Evolutionary conservation across 2,888 invertebrate genomes (phyloP).

Genomic region (Drosophila bunnanda): DNA sequence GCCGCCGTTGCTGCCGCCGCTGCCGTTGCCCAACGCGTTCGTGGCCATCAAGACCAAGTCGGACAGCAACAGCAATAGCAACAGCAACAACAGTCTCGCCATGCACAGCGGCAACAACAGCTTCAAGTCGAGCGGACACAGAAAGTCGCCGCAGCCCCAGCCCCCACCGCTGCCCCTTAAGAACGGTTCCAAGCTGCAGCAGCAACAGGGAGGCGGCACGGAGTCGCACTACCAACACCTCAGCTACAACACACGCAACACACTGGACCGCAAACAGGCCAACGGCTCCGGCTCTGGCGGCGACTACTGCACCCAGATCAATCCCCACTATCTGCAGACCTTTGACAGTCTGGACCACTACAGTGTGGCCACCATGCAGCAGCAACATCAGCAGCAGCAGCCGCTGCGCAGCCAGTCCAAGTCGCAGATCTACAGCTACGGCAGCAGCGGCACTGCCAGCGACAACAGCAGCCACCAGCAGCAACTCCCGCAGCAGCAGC

Average conservation of each 20-base stretch:
- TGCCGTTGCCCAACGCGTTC: conserved; percentile 81
- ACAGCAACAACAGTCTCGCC: conserved; percentile 66
- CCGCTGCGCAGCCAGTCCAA: conserved; percentile 82
- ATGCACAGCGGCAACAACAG: conserved; percentile 72
- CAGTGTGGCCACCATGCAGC: conserved; percentile 79
- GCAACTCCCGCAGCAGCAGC: conserved; percentile 54
- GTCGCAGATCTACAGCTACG: conserved; percentile 82
- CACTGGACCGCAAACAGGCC: conserved; percentile 71
- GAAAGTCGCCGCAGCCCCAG: conserved; percentile 66
- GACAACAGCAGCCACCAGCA: conserved; percentile 69
- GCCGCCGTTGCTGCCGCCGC: conserved; percentile 79
- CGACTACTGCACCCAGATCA: conserved; percentile 81
- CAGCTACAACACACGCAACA: conserved; percentile 68
- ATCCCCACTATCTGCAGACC: conserved; percentile 82
- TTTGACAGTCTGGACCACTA: conserved; percentile 83
- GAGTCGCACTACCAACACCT: conserved; percentile 74
- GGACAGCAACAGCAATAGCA: conserved; percentile 52
- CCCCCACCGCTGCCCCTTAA: conserved; percentile 78
- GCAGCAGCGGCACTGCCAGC: conserved; percentile 77
- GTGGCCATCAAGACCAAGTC: conserved; percentile 78
- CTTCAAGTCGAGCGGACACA: conserved; percentile 71
- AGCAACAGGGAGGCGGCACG: conserved; percentile 42
- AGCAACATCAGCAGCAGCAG: conserved; percentile 44
- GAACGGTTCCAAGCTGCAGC: conserved; percentile 67
- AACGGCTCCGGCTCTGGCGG: conserved; percentile 33